Evolutionary conservation across 2,113 vertebrate genomes (phyloP), one percentile per base, ranked within the genome.

Genomic region (Elgaria multicarinata): DNA sequence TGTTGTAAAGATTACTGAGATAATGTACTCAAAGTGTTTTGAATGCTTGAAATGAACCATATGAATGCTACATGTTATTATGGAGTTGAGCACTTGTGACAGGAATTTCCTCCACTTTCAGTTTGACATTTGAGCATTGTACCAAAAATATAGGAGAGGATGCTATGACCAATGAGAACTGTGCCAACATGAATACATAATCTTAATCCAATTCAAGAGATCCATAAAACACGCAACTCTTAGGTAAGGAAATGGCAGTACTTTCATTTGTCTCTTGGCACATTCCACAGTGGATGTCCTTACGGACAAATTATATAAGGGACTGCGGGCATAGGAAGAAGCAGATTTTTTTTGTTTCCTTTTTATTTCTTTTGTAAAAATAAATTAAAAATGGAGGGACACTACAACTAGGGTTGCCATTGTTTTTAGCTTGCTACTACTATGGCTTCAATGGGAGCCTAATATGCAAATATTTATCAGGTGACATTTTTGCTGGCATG

Each of bases 201-300:
- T 28, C 20, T n/a, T 78, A 78, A 18, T 78, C 74, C 75, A 87
- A 36, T 87, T 78, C 64, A 67, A 44, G 50, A 66, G 58, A 50
- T 78, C 33, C 31, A 87, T 50, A 46, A 78, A 78, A 26, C 46
- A 66, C n/a, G 31, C 50, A 50, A 85, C 22, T 84, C 28, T 33
- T n/a, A 72, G 67, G n/a, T 76, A 78, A 66, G 26, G 50, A 80
- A 74, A 85, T 36, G 78, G 86, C 58, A 67, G n/a, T 78, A 46
- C 4, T 79, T 69, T 13, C 24, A 75, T 7, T 16, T 4, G 9
- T 10, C 16, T 66, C 24, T 85, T 72, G 44, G 44, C 46, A 53
- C 18, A 13, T 72, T 85, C 67, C 28, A 53, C 33, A 39, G 10
- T 66, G 39, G 58, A 31, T 75, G n/a, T 26, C 31, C 39, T 14